Evolutionary conservation across 1,140 invertebrate species (phyloP), one percentile per base, ranked within the genome.

Genomic region (Rhynchophorus ferrugineus): DNA sequence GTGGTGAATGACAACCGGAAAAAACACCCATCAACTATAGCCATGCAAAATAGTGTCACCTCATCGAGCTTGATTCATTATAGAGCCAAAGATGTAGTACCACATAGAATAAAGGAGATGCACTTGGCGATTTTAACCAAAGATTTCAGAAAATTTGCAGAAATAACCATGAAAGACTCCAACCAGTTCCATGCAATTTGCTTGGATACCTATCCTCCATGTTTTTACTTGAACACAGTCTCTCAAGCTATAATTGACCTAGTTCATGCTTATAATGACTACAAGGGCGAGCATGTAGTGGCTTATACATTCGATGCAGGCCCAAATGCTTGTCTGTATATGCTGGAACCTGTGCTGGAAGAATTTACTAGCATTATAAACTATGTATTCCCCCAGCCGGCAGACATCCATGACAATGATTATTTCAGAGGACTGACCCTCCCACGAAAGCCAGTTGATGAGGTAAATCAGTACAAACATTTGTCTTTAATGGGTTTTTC

Each of bases 261-360:
- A 53, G 75, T 97, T 33, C 91, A 97, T 73, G 65, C 70, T 6
- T 95, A 86, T 63, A 98, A 98, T 71, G 71, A 78, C 17, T 64
- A 73, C 18, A 73, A 68, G 62, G 79, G 80, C 11, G 62, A 69
- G 48, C 69, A 71, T 18, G 85, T 81, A 69, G 85, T 89, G 69
- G 91, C 91, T 3, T 98, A 98, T 67, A 97, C 94, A 18, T 98
- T 94, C 76, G 95, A 98, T 81, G 95, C 95, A 53, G 95, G 95
- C 8, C 90, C 94, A 47, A 98, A 98, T 78, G 92, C 91, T 3
- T 96, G 91, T 68, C 66, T 98, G 0, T 98, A 89, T 73, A 69
- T 95, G 14, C 67, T 91, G 49, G 83, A 91, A 63, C 74, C 87
- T 58, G 75, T 87, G 72, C 80, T 95, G 1, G 68, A 81, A 2